A percentile compares a stretch with the other conserved stretches of the same genome.
Evolutionary conservation across 2,888 invertebrate species (phyloP).

Genomic region (Drosophila subquinaria): DNA sequence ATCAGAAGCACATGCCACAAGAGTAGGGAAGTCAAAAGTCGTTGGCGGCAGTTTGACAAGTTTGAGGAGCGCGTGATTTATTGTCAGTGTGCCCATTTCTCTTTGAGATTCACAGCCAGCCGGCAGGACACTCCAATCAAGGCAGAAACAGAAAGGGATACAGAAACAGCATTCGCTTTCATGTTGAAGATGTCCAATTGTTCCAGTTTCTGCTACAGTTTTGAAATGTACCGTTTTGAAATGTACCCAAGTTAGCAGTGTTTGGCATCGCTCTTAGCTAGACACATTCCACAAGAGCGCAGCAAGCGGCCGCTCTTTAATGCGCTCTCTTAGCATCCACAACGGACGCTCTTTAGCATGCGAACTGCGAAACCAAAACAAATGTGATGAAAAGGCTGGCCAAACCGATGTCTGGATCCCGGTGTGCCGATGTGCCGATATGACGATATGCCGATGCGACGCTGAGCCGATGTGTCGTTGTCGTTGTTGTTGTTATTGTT

Average conservation of each 20-base stretch:
- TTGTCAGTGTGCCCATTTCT: slow-evolving; percentile 72
- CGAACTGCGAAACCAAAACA: slow-evolving; percentile 83
- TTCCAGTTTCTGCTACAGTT: slow-evolving; percentile 43
- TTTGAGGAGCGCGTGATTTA: slow-evolving; percentile 71
- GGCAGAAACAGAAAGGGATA: neutral
- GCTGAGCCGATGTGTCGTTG: slow-evolving; percentile 3
- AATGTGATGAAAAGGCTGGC: slow-evolving; percentile 73
- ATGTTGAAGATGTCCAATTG: slow-evolving; percentile 65
- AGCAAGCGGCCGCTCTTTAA: slow-evolving; percentile 39
- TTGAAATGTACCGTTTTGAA: slow-evolving; percentile 23
- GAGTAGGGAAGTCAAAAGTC: slow-evolving; percentile 7
- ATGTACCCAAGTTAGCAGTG: slow-evolving; percentile 10
- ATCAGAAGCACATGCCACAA: slow-evolving; percentile 33
- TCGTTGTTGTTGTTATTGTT: slow-evolving; percentile 16
- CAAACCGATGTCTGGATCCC: slow-evolving; percentile 45
- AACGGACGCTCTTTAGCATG: slow-evolving; percentile 25
- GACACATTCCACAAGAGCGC: slow-evolving; percentile 57
- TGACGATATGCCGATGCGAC: slow-evolving; percentile 1
- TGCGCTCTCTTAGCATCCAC: slow-evolving; percentile 68
- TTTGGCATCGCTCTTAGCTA: slow-evolving; percentile 52
- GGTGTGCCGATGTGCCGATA: slow-evolving; percentile 31
- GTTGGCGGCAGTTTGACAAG: slow-evolving; percentile 23
- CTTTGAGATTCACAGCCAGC: slow-evolving; percentile 14
- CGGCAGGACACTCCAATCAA: slow-evolving; percentile 36
- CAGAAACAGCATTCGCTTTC: slow-evolving; percentile 58